Conservation (phyloP, 2,888 invertebrate species). For the Hyposoter didymator region DNA sequence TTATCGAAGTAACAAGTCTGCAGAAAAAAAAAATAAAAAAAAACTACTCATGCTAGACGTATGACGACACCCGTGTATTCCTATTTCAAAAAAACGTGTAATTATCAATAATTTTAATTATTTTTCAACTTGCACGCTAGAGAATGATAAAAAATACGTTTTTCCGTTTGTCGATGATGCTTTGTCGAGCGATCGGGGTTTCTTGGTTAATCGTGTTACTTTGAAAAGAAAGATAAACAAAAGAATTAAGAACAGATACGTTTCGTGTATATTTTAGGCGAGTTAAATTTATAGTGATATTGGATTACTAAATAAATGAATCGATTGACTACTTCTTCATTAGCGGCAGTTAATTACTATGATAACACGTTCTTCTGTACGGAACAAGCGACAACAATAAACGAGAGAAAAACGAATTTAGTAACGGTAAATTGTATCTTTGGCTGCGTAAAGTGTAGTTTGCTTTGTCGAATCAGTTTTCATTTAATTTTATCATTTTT, state of each 20-base stretch:
- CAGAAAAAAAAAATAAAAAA: slow-evolving; percentile 71
- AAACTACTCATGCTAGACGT: slow-evolving; percentile 72
- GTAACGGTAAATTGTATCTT: slow-evolving; percentile 43
- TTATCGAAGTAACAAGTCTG: slow-evolving; percentile 78
- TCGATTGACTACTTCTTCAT: slow-evolving; percentile 81
- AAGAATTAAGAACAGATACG: slow-evolving; percentile 67
- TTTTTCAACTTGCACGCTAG: slow-evolving; percentile 52
- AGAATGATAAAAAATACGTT: slow-evolving; percentile 37
- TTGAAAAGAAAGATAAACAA: slow-evolving; percentile 73
- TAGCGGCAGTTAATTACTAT: slow-evolving; percentile 79
- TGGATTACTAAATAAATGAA: slow-evolving; percentile 80
- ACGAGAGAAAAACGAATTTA: slow-evolving; percentile 73
- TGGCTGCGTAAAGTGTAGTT: background rate
- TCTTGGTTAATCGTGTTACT: slow-evolving; percentile 81
- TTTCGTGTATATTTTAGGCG: slow-evolving; percentile 83
- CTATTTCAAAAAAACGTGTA: slow-evolving; percentile 43
- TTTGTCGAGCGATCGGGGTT: slow-evolving; percentile 70
- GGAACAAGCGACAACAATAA: slow-evolving; percentile 73
- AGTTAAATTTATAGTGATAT: slow-evolving; percentile 83
- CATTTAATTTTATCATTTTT: background rate
- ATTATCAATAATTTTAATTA: slow-evolving; percentile 56
- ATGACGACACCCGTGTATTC: slow-evolving; percentile 66
- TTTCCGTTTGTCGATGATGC: slow-evolving; percentile 71
- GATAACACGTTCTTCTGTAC: slow-evolving; percentile 75
- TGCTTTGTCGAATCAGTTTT: background rate